Evolutionary conservation across 2,113 vertebrate species (phyloP).

Genomic region (Zosterops pallidus): DNA sequence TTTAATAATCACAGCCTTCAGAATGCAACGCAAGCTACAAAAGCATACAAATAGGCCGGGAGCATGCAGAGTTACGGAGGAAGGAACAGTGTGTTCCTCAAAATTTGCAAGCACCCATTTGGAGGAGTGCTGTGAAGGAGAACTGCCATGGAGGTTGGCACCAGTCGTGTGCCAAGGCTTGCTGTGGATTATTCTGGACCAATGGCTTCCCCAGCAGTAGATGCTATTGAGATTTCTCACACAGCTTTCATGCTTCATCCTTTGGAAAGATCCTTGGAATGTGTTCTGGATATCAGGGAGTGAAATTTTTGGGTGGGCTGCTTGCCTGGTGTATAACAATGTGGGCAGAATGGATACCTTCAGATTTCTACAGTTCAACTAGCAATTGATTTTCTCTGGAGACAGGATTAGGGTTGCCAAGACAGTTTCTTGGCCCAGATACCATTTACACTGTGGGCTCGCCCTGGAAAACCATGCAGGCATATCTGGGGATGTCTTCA

Average conservation of each 20-base stretch:
- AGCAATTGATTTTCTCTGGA: conserved; percentile 10
- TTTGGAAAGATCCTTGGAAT: neutral
- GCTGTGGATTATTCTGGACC: conserved; percentile 31
- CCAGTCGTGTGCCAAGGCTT: neutral
- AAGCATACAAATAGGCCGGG: neutral
- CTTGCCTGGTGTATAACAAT: neutral
- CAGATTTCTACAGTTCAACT: neutral
- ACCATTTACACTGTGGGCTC: neutral
- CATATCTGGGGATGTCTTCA: neutral
- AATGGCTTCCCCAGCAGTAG: neutral
- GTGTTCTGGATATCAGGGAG: neutral
- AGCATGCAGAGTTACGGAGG: neutral
- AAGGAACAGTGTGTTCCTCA: neutral
- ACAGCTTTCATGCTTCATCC: neutral
- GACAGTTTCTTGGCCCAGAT: conserved; percentile 32
- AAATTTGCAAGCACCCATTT: neutral
- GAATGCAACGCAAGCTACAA: neutral
- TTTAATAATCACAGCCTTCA: conserved; percentile 29
- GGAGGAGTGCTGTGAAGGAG: neutral
- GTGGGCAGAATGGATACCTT: conserved; percentile 22
- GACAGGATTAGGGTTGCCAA: neutral
- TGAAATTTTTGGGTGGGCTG: neutral
- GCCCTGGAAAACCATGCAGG: neutral
- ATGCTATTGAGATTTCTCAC: conserved; percentile 40
- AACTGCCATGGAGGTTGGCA: neutral